A percentile compares a stretch with the other conserved stretches of the same genome.
Evolutionary conservation across 2,113 vertebrate species (phyloP).

Genomic region (Indri indri): DNA sequence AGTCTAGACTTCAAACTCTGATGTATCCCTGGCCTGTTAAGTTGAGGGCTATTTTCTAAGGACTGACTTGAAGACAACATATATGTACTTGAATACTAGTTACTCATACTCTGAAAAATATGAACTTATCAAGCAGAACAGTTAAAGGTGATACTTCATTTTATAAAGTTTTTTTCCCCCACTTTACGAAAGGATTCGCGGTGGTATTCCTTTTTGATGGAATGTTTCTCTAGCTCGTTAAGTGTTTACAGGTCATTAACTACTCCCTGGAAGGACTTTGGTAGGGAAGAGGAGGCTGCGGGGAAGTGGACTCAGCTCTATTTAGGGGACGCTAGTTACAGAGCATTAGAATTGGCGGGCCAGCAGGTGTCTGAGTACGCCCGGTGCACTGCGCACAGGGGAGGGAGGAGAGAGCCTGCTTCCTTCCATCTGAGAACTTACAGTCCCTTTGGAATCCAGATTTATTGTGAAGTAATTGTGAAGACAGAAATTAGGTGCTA

Average conservation of each 20-base stretch:
- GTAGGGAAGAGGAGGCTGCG: background rate
- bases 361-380: background rate
- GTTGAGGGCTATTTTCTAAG: background rate
- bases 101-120: slow-evolving; percentile 20
- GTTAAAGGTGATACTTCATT: slow-evolving; percentile 34
- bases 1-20: background rate
- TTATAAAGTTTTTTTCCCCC: background rate
- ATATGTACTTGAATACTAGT: background rate
- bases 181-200: background rate
- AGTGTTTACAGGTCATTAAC: slow-evolving; percentile 44
- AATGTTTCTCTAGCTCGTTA: slow-evolving; percentile 18
- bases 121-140: slow-evolving; percentile 23
- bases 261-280: background rate
- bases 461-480: background rate
- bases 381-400: fast-evolving
- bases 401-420: background rate
- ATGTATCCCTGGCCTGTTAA: background rate
- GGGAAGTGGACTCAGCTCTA: background rate
- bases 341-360: background rate
- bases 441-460: background rate
- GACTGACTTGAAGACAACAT: background rate
- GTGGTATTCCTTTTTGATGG: background rate
- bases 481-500: background rate
- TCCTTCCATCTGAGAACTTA: background rate
- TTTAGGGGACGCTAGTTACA: background rate